phyloP scores from a whole-genome alignment of 1,140 invertebrate species.

The Heliconius melpomene region DNA sequence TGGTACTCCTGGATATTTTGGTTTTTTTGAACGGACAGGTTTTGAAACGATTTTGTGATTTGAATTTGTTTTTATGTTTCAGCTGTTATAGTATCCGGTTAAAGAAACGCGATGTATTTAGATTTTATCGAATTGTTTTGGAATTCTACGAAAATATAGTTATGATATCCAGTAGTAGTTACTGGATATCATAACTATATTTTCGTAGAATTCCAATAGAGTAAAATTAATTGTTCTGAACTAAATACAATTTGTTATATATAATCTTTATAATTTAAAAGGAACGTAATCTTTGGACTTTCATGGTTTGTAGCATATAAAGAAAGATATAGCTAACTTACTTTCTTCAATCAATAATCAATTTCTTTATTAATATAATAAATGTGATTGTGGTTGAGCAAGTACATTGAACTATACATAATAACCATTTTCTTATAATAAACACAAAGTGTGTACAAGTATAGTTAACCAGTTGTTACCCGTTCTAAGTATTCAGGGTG shows the following conservation, averaged over 20 bases:
- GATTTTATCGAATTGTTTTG: neutral
- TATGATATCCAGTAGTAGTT: neutral
- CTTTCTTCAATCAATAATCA: neutral
- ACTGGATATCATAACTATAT: too few species aligned
- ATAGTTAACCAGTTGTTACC: slow-evolving; percentile 30
- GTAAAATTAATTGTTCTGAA: too few species aligned
- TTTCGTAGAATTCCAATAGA: too few species aligned
- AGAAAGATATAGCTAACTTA: neutral
- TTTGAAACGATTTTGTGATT: slow-evolving; percentile 5
- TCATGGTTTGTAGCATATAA: too few species aligned
- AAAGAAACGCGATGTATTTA: neutral
- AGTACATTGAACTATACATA: slow-evolving; percentile 4
- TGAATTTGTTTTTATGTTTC: slow-evolving; percentile 3
- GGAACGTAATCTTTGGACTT: too few species aligned
- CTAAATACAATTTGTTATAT: too few species aligned
- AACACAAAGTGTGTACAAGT: neutral
- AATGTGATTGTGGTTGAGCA: neutral
- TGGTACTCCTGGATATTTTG: slow-evolving; percentile 10
- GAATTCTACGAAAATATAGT: neutral
- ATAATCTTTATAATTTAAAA: too few species aligned
- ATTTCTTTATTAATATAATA: neutral
- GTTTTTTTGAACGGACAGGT: neutral
- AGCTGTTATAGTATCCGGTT: neutral
- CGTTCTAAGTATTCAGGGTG: slow-evolving; percentile 56
- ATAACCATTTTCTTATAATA: neutral